phyloP scores from a whole-genome alignment of 2,113 vertebrate genomes.

The Ardeotis arabs region DNA sequence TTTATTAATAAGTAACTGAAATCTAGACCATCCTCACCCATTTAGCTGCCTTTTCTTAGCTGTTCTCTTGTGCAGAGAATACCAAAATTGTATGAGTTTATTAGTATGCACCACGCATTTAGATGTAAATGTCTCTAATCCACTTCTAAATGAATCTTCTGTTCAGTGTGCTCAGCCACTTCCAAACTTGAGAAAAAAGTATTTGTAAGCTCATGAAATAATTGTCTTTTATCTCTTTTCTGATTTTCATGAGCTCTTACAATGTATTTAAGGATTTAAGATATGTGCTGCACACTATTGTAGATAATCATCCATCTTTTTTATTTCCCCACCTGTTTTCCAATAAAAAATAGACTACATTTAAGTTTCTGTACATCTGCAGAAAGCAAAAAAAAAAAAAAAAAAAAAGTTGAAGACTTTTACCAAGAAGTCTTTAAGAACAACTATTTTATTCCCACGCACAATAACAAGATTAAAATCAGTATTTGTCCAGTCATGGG shows the following conservation, averaged over 20 bases:
- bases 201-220: background rate
- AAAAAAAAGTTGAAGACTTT: background rate
- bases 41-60: background rate
- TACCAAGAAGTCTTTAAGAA: background rate
- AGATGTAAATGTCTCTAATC: slow-evolving; percentile 50
- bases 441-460: background rate
- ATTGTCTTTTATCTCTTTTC: background rate
- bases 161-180: slow-evolving; percentile 11
- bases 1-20: slow-evolving; percentile 7
- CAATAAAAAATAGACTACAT: background rate
- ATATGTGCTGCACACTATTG: background rate
- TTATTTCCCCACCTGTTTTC: background rate
- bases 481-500: background rate
- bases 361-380: background rate
- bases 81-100: slow-evolving; percentile 23
- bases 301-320: background rate
- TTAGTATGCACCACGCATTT: slow-evolving; percentile 38
- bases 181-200: slow-evolving; percentile 26
- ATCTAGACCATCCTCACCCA: background rate
- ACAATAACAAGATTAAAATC: background rate
- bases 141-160: slow-evolving; percentile 59
- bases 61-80: background rate
- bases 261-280: background rate
- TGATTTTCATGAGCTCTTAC: background rate
- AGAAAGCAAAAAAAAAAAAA: background rate